Base-by-base conservation (phyloP, 2,888 invertebrate species). In the Diloba caeruleocephala region DNA sequence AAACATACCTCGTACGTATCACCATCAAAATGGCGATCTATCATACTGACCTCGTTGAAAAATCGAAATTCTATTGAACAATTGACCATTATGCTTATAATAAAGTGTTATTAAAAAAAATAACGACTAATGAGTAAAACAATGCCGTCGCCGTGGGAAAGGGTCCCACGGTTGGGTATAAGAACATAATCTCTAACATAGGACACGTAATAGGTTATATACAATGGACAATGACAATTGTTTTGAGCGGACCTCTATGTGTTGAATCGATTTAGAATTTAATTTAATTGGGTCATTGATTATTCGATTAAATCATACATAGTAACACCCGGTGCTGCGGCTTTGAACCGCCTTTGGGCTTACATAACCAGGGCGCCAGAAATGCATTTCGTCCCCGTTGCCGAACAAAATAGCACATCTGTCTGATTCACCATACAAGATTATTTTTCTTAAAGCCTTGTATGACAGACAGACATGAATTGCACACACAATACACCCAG, bases 21-120 rank as follows among this genome's bases (percentile, higher is more conserved):
- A 37, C 15, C 52, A 52, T 61, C 44, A 38, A 32, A 29, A 21
- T 43, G 6, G 21, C 25, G 34, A 63, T 63, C 64, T 71, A 76
- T 71, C 71, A 60, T 28, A 65, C 60, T 80, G 85, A 84, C 85
- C 85, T 65, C 71, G 57, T 71, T 72, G 68, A 74, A 75, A 76
- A 71, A 72, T 75, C 74, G 63, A 71, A 71, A 71, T 75, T 73
- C 76, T 71, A 74, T 74, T 66, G 71, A 71, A 92, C 92, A 92
- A 92, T 92, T 87, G 88, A 73, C 90, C 82, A 92, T 92, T 92
- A 91, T 92, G 84, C 79, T 84, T 79, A 84, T 86, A 87, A 89
- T 89, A 85, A 82, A 82, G 76, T 78, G 78, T 82, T 88, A 86
- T 86, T 86, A 86, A 87, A 89, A 88, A 83, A 89, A 84, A 77